Conservation (phyloP, 2,888 invertebrate genomes). For the Agrotis exclamationis region DNA sequence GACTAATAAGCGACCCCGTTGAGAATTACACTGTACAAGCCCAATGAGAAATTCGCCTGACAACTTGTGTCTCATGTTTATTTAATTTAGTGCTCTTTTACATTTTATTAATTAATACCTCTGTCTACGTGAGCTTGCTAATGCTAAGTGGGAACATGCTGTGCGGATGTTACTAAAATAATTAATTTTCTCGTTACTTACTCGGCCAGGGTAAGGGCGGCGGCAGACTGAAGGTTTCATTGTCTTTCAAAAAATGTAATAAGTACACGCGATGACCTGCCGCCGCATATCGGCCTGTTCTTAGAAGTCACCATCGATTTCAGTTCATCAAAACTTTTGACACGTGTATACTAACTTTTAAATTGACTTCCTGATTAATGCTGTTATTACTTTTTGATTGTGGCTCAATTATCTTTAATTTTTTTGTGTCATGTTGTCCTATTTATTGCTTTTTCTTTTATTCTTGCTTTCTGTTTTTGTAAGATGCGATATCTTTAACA, state of each 20-base stretch:
- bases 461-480: conserved; percentile 5
- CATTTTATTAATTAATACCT: conserved; percentile 65
- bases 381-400: conserved; percentile 40
- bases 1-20: conserved; percentile 77
- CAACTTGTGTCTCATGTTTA: conserved; percentile 63
- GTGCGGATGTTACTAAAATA: conserved; percentile 62
- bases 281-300: conserved; percentile 31
- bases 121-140: conserved; percentile 58
- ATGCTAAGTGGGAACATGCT: conserved; percentile 60
- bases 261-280: conserved; percentile 45
- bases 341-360: conserved; percentile 48
- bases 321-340: conserved; percentile 56
- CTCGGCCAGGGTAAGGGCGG: conserved; percentile 28
- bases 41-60: conserved; percentile 68
- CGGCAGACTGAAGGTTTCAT: conserved; percentile 20
- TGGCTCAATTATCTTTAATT: conserved; percentile 45
- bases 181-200: conserved; percentile 54
- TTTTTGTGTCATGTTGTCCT: conserved; percentile 34
- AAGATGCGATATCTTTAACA: conserved; percentile 21
- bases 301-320: conserved; percentile 55
- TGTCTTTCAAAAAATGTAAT: conserved; percentile 35
- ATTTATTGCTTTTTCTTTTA: conserved; percentile 16
- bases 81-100: conserved; percentile 64
- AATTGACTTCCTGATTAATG: conserved; percentile 53
- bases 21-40: conserved; percentile 61